Percentiles rank a stretch among this genome's conserved stretches.
Evolutionary conservation across 2,888 invertebrate genomes (phyloP).

Genomic region (Torymus aiolomorphi): DNA sequence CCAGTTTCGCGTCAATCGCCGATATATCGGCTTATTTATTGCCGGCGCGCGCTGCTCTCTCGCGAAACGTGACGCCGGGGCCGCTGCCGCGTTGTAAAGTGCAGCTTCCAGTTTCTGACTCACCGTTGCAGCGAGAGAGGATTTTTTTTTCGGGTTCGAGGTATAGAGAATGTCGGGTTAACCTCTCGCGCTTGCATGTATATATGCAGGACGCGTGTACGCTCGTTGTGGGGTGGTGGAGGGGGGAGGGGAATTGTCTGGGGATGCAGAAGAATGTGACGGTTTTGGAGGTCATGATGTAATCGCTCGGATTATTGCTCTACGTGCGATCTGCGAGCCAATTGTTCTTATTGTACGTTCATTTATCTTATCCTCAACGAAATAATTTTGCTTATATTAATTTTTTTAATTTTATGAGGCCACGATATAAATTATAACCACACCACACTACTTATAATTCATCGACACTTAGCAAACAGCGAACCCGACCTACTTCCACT

Average conservation of each 20-base stretch:
- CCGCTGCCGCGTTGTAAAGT: constrained; percentile 69
- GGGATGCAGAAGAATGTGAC: neutral
- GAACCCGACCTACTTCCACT: no score
- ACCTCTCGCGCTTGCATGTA: neutral
- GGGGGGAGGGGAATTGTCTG: no score
- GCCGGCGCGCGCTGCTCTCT: constrained; percentile 58
- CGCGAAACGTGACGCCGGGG: constrained; percentile 71
- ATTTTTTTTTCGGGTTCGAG: no score
- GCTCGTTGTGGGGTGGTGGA: neutral
- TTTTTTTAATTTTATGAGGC: no score
- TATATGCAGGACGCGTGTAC: neutral
- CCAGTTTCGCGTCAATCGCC: constrained; percentile 49
- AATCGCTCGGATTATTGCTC: neutral
- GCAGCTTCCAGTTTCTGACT: constrained; percentile 72
- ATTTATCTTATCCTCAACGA: neutral
- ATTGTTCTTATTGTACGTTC: neutral
- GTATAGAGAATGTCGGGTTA: no score
- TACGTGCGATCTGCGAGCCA: neutral
- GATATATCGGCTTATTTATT: constrained; percentile 57
- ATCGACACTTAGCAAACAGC: no score
- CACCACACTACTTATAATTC: no score
- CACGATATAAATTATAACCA: no score
- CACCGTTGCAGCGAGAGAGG: constrained; percentile 56
- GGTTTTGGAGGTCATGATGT: constrained; percentile 1
- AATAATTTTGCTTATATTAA: no score